phyloP scores from a whole-genome alignment of 2,113 vertebrate genomes.

The Trematomus loennbergii region DNA sequence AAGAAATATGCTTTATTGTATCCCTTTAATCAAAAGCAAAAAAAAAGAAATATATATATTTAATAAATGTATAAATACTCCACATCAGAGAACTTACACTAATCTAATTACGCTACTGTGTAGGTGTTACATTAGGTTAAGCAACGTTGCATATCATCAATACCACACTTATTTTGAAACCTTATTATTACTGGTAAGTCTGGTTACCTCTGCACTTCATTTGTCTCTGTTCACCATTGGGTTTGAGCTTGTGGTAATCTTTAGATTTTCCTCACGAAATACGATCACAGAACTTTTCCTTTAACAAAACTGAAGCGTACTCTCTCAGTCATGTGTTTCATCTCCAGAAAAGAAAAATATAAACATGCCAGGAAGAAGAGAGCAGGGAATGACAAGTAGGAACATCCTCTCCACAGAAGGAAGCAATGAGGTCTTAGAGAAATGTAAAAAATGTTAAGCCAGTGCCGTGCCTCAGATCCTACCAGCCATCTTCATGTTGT shows the following conservation, averaged over 20 bases:
- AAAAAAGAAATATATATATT: too few species aligned
- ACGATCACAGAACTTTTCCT: background rate
- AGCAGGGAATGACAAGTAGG: background rate
- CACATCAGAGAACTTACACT: too few species aligned
- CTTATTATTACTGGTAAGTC: conserved; percentile 32
- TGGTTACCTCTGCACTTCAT: background rate
- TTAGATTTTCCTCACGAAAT: conserved; percentile 32
- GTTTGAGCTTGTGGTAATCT: conserved; percentile 50
- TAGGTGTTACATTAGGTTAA: conserved; percentile 19
- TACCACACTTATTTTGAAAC: conserved; percentile 35
- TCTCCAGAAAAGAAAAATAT: background rate
- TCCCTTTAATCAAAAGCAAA: too few species aligned
- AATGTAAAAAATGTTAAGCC: background rate
- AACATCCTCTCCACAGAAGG: background rate
- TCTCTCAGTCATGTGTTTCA: background rate
- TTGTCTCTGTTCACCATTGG: conserved; percentile 38
- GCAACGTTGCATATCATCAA: conserved; percentile 10
- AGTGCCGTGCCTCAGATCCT: background rate
- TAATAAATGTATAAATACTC: too few species aligned
- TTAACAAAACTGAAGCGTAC: conserved; percentile 1
- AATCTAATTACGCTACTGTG: conserved; percentile 18
- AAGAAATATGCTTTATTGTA: background rate
- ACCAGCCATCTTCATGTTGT: background rate
- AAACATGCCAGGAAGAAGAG: background rate
- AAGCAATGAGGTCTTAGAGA: background rate